These are phyloP conservation scores for Callimorpha dominula DNA, from an alignment of 2,888 invertebrate species.

Conservation along the genomic window DNA sequence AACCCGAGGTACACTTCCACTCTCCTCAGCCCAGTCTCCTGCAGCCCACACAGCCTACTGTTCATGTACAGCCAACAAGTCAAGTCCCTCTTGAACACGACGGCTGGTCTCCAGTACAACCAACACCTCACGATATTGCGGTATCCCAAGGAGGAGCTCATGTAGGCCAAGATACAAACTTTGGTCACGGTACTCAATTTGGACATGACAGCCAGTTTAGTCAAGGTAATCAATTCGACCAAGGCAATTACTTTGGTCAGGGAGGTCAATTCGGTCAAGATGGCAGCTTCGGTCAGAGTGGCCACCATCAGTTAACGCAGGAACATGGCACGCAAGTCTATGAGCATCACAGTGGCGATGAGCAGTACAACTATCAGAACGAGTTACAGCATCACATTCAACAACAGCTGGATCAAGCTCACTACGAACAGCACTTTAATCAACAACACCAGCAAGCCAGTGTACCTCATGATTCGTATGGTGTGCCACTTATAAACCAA, in stretches of 20 bases:
- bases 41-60: conserved; percentile 41
- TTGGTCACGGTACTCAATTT: conserved; percentile 23
- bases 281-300: conserved; percentile 47
- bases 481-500: conserved; percentile 42
- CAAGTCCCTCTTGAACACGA: conserved; percentile 68
- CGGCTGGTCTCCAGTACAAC: conserved; percentile 79
- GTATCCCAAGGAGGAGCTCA: conserved; percentile 56
- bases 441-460: conserved; percentile 61
- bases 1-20: conserved; percentile 55
- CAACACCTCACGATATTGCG: conserved; percentile 63
- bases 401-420: conserved; percentile 76
- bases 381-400: conserved; percentile 78
- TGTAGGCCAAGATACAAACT: conserved; percentile 48
- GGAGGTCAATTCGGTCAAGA: conserved; percentile 17
- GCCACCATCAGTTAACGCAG: conserved; percentile 70
- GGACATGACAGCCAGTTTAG: conserved; percentile 21
- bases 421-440: conserved; percentile 61
- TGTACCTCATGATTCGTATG: conserved; percentile 51
- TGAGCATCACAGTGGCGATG: conserved; percentile 73
- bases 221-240: conserved; percentile 30
- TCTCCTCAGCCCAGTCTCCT: conserved; percentile 48
- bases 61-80: conserved; percentile 48
- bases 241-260: conserved; percentile 18
- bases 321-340: conserved; percentile 77
- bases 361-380: conserved; percentile 72